phyloP scores from a whole-genome alignment of 2,888 invertebrate genomes.

The Watsonalla binaria region DNA sequence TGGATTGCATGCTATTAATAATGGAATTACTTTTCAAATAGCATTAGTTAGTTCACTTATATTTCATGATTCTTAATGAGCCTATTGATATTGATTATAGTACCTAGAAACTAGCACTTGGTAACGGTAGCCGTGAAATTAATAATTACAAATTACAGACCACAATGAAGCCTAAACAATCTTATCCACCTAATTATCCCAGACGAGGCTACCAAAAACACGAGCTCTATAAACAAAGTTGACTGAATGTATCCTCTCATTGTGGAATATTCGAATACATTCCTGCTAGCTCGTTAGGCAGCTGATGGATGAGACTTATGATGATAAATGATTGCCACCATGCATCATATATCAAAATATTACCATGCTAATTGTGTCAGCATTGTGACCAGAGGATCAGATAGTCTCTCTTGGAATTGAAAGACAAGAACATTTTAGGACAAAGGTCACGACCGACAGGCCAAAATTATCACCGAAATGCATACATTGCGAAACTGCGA shows the following conservation, averaged over 20 bases:
- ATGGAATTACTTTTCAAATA: not conserved
- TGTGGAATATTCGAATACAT: not conserved
- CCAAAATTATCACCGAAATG: conserved; percentile 20
- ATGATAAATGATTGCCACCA: not conserved
- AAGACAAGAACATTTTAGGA: not conserved
- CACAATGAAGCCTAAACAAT: too few relatives aligned
- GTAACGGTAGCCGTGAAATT: too few relatives aligned
- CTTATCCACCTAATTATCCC: not conserved
- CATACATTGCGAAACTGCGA: conserved; percentile 26
- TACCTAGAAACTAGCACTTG: too few relatives aligned
- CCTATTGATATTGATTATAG: too few relatives aligned
- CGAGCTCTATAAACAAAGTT: too few relatives aligned
- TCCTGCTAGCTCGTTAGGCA: not conserved
- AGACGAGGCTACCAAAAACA: too few relatives aligned
- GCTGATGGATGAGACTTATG: not conserved
- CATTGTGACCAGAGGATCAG: not conserved
- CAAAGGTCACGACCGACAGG: not conserved
- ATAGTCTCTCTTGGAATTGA: not conserved
- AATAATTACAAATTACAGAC: too few relatives aligned
- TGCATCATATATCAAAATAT: not conserved
- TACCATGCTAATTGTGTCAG: not conserved
- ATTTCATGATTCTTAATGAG: too few relatives aligned
- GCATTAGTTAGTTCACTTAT: too few relatives aligned
- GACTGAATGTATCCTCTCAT: too few relatives aligned
- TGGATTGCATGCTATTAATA: not conserved